Conservation (phyloP, 53 echinoderm and acorn worm genomes). For the Henricia sp. region DNA sequence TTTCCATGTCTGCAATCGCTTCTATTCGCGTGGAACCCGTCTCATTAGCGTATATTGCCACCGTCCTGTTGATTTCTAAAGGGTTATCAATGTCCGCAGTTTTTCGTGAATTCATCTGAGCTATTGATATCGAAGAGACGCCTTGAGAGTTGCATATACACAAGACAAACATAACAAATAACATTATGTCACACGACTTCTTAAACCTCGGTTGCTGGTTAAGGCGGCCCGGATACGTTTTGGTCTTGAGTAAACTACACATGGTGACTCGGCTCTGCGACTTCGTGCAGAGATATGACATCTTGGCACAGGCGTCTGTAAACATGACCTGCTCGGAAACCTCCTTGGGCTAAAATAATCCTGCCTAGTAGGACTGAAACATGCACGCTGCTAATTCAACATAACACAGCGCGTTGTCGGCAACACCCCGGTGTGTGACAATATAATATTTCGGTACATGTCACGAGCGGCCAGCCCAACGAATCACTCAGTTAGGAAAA, state of each 20-base stretch:
- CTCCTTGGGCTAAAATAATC: not conserved
- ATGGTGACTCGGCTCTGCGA: not conserved
- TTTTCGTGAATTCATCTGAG: not conserved
- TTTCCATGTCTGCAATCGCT: not conserved
- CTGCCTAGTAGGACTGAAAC: not conserved
- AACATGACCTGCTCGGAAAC: not conserved
- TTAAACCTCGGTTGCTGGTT: no score
- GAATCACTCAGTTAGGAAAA: not conserved
- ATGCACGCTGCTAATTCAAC: not conserved
- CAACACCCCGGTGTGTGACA: not conserved
- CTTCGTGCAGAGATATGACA: constrained; percentile 33
- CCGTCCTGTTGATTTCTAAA: not conserved
- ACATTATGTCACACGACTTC: constrained; percentile 1
- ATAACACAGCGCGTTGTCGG: not conserved
- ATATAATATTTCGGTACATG: not conserved
- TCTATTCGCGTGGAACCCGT: not conserved
- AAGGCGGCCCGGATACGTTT: not conserved
- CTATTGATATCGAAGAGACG: constrained; percentile 18
- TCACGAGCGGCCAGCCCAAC: not conserved
- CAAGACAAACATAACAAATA: not conserved
- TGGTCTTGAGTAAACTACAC: not conserved
- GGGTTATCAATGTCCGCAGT: not conserved
- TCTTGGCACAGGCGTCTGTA: constrained; percentile 15
- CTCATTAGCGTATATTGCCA: not conserved
- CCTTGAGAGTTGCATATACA: constrained; percentile 26